Base-by-base conservation (phyloP, 2,797 vertebrate species). In the Psittacula echo region DNA sequence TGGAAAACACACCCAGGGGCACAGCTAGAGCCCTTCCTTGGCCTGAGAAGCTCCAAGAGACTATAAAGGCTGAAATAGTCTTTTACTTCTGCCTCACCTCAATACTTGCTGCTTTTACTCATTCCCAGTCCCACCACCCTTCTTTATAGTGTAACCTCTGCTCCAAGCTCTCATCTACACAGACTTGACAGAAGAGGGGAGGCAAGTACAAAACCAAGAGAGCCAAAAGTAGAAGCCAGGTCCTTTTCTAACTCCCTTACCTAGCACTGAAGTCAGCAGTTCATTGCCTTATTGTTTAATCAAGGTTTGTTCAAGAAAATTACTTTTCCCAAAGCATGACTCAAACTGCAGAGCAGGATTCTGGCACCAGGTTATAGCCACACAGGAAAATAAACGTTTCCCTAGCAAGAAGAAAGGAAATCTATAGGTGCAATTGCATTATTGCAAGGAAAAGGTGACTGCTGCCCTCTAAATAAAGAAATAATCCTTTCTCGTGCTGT, bases 211-310 rank as follows among this genome's bases (percentile, higher is more conserved):
- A 85, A 90, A 93, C 34, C 61, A 89, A 79, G 67, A 48, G 71
- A 83, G 37, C 30, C 71, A 60, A 84, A 92, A 88, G 80, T 51
- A 92, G 67, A 93, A 88, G 27, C 23, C 50, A 85, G 6, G 37
- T 64, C 1, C 45, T 79, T 89, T 87, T 81, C 53, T 41, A 78
- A 68, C 21, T 88, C 62, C 23, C 9, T 13, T 84, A 60, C 12
- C 71, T 62, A 84, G 56, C 24, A 61, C 4, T 2, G 0, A 75
- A 90, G 22, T n/a, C 19, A 1, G 32, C 27, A 81, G 19, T 56
- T 60, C 22, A n/a, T 2, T 80, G n/a, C 13, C 22, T 62, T 58
- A 14, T 42, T 83, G 32, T 67, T 87, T 41, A 68, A 66, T 42
- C 23, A 91, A 72, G 12, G 50, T 73, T 86, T 91, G n/a, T 54